Conservation (phyloP, 2,113 vertebrate genomes). For the Oncorhynchus mykiss region DNA sequence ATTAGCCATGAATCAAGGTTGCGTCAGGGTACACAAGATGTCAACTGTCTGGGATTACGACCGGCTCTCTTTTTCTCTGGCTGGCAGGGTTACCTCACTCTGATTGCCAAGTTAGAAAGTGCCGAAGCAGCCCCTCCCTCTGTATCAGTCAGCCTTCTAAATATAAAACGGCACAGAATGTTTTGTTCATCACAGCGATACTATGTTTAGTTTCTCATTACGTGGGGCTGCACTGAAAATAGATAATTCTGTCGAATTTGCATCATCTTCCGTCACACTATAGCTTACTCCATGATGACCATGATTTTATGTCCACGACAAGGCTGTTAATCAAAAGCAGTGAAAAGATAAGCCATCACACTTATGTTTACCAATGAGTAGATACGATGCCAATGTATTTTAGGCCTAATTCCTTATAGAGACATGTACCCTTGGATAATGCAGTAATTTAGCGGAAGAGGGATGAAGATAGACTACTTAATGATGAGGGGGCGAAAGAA, state of each 20-base stretch:
- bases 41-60: slow-evolving; percentile 5
- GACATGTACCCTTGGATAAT: too few species aligned
- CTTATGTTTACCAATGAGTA: too few species aligned
- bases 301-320: slow-evolving; percentile 1
- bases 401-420: neutral
- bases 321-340: slow-evolving; percentile 1
- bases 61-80: neutral
- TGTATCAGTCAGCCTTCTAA: slow-evolving; percentile 10
- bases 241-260: neutral
- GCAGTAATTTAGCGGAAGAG: too few species aligned
- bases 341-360: neutral
- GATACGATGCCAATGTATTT: neutral
- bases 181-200: slow-evolving; percentile 14
- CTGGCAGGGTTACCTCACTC: slow-evolving; percentile 23
- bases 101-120: slow-evolving; percentile 33
- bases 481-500: too few species aligned
- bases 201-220: slow-evolving; percentile 9
- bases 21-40: slow-evolving; percentile 32
- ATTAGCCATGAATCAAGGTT: slow-evolving; percentile 44
- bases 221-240: neutral
- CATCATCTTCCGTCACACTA: neutral
- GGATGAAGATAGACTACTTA: too few species aligned
- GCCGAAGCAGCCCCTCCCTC: slow-evolving; percentile 6
- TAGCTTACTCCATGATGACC: neutral
- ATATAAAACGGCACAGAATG: slow-evolving; percentile 23